Conservation (phyloP, 1,140 invertebrate genomes). For the Hyposmocoma kahamanoa region DNA sequence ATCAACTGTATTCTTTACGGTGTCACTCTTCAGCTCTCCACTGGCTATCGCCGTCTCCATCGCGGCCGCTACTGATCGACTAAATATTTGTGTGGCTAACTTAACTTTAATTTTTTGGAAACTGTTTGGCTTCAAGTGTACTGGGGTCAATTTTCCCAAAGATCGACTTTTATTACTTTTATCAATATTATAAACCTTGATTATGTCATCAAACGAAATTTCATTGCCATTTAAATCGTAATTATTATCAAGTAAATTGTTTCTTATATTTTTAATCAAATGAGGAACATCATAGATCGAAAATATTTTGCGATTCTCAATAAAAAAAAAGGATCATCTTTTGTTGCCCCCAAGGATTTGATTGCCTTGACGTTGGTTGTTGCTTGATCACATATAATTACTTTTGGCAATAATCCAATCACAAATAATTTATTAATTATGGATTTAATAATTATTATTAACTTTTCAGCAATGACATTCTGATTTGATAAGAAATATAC, state of each 20-base stretch:
- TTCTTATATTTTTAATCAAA: conserved; percentile 16
- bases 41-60: conserved; percentile 22
- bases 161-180: conserved; percentile 18
- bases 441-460: not conserved
- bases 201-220: conserved; percentile 14
- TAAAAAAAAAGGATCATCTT: conserved; percentile 13
- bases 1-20: conserved; percentile 15
- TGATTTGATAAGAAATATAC: conserved; percentile 8
- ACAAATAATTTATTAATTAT: conserved; percentile 11
- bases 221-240: conserved; percentile 6
- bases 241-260: conserved; percentile 12
- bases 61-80: conserved; percentile 21
- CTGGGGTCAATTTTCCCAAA: conserved; percentile 24
- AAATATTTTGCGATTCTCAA: conserved; percentile 11
- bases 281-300: conserved; percentile 13
- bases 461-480: conserved; percentile 8
- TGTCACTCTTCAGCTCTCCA: conserved; percentile 15
- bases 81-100: conserved; percentile 30
- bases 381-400: conserved; percentile 9
- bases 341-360: conserved; percentile 6
- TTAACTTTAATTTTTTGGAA: conserved; percentile 39
- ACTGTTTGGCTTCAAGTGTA: conserved; percentile 28
- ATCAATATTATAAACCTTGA: conserved; percentile 12
- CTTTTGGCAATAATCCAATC: conserved; percentile 8
- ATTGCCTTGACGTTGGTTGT: conserved; percentile 9